phyloP scores from a whole-genome alignment of 2,888 invertebrate genomes.

The Eupithecia exiguata region DNA sequence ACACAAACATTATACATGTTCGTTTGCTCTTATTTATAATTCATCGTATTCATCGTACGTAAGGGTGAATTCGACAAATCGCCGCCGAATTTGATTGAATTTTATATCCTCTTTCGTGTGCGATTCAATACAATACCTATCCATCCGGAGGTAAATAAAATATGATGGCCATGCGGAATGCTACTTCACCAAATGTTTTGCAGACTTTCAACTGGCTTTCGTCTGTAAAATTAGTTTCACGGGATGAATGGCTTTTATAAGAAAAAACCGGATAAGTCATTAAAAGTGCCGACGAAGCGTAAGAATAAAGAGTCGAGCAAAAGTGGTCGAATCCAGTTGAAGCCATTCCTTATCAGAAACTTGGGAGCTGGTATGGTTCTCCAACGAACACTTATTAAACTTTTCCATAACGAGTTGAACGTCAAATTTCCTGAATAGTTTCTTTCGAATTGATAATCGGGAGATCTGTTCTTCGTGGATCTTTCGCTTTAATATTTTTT shows the following conservation, averaged over 20 bases:
- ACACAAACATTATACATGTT: constrained; percentile 61
- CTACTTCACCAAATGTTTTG: constrained; percentile 2
- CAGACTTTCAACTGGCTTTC: constrained; percentile 19
- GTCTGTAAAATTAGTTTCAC: constrained; percentile 51
- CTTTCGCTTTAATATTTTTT: background rate
- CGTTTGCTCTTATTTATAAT: constrained; percentile 70
- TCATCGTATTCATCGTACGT: constrained; percentile 57
- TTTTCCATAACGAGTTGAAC: constrained; percentile 67
- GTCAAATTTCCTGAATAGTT: constrained; percentile 64
- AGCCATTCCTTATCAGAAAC: constrained; percentile 70
- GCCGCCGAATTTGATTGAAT: constrained; percentile 69
- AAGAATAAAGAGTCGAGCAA: constrained; percentile 67
- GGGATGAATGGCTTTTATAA: constrained; percentile 46
- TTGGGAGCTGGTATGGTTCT: constrained; percentile 71
- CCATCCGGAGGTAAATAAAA: constrained; percentile 41
- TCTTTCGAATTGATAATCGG: constrained; percentile 50
- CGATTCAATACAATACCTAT: constrained; percentile 54
- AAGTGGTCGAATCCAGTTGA: constrained; percentile 71
- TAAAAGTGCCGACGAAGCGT: constrained; percentile 78
- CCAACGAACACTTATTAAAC: constrained; percentile 73
- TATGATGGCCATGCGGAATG: constrained; percentile 11
- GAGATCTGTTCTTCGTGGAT: constrained; percentile 37
- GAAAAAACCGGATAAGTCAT: constrained; percentile 76
- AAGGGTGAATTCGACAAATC: constrained; percentile 61
- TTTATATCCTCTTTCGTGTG: constrained; percentile 52